Conservation (phyloP, 1,140 invertebrate genomes). For the Heliconius himera region DNA sequence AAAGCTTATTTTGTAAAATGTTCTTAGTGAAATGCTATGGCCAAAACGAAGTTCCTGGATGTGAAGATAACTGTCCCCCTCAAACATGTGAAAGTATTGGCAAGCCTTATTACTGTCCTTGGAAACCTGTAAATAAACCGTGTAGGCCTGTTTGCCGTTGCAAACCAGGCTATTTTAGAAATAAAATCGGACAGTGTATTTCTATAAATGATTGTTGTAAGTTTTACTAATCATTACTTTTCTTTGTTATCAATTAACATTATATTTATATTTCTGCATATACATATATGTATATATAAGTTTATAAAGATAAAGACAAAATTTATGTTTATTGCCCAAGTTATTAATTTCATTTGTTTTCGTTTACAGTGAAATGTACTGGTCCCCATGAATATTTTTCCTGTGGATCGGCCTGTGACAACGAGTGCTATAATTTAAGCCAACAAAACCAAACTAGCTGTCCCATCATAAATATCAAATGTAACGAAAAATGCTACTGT, state of each 20-base stretch:
- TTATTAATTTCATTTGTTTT: not conserved
- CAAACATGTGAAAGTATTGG: constrained; percentile 51
- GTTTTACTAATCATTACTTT: constrained; percentile 31
- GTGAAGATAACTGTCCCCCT: not conserved
- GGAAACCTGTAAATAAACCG: not conserved
- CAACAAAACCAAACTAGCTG: constrained; percentile 67
- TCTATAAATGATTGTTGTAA: constrained; percentile 44
- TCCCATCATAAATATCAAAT: constrained; percentile 74
- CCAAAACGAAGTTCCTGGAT: constrained; percentile 32
- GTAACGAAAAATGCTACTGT: constrained; percentile 80
- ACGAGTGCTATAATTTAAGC: constrained; percentile 72
- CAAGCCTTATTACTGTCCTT: constrained; percentile 32
- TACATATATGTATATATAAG: too few relatives aligned
- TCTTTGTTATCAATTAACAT: too few relatives aligned
- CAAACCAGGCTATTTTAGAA: constrained; percentile 46
- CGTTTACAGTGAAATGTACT: constrained; percentile 50
- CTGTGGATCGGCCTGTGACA: constrained; percentile 81
- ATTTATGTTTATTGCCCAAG: too few relatives aligned
- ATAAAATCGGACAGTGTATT: constrained; percentile 51
- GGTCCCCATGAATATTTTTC: constrained; percentile 64
- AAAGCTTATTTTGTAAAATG: not conserved
- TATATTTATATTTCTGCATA: too few relatives aligned
- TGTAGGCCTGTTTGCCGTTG: constrained; percentile 44
- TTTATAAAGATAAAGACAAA: too few relatives aligned
- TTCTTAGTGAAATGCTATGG: constrained; percentile 24